Conservation (phyloP, 53 echinoderm and acorn worm species). For the Astropecten irregularis region DNA sequence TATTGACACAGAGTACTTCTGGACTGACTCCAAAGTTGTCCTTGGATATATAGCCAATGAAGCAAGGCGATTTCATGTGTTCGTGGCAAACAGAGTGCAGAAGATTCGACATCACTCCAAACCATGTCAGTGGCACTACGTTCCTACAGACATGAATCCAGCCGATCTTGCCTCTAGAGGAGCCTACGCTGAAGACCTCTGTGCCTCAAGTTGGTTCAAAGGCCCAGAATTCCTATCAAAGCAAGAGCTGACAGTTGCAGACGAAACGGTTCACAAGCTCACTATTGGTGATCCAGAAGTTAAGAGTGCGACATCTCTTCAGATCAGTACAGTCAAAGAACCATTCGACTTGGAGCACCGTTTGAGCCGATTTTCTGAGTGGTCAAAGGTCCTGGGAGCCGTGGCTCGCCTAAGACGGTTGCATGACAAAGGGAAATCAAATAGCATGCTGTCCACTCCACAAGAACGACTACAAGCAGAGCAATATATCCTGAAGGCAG, state of each 20-base stretch:
- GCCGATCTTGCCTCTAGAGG: constrained; percentile 57
- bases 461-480: constrained; percentile 36
- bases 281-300: constrained; percentile 4
- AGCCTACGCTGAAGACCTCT: neutral
- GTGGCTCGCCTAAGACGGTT: constrained; percentile 27
- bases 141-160: constrained; percentile 34
- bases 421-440: neutral
- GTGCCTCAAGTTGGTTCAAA: constrained; percentile 8
- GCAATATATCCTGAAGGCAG: constrained; percentile 5
- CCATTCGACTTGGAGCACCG: constrained; percentile 36
- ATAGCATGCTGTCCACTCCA: neutral
- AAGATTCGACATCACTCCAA: constrained; percentile 27
- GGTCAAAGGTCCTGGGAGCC: constrained; percentile 36
- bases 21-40: constrained; percentile 16
- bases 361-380: constrained; percentile 29
- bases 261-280: neutral
- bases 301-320: neutral
- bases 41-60: constrained; percentile 59
- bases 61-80: constrained; percentile 50
- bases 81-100: constrained; percentile 54
- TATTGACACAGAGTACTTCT: too few species aligned
- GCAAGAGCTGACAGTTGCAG: neutral
- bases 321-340: neutral
- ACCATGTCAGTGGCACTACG: constrained; percentile 34
- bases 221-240: constrained; percentile 23